These are phyloP conservation scores for Aradus depressus DNA, from an alignment of 2,888 invertebrate species.

Conservation along the genomic window DNA sequence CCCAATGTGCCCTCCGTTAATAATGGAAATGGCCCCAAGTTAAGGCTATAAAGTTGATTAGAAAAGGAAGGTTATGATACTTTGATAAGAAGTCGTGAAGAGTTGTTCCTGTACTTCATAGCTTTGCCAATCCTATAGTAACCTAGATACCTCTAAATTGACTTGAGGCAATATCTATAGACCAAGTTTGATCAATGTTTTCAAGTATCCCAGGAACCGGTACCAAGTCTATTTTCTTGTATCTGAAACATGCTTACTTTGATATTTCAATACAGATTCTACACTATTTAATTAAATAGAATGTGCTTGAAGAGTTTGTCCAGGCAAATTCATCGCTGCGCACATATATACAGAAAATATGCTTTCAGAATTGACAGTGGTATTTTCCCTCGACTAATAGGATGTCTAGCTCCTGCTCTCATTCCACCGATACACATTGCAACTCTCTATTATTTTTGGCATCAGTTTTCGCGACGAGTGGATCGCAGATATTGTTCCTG, in stretches of 20 bases:
- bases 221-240: too few species aligned
- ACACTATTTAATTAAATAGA: too few species aligned
- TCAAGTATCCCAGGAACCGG: conserved; percentile 1
- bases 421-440: conserved; percentile 52
- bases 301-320: too few species aligned
- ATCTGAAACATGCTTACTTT: conserved; percentile 11
- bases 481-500: conserved; percentile 55
- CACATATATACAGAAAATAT: not conserved
- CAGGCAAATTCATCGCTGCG: too few species aligned
- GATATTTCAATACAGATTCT: too few species aligned
- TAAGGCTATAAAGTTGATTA: too few species aligned
- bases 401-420: conserved; percentile 38
- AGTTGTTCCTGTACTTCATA: too few species aligned
- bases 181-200: conserved; percentile 13
- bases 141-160: conserved; percentile 8
- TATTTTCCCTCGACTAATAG: conserved; percentile 24
- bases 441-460: conserved; percentile 53
- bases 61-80: too few species aligned
- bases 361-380: conserved; percentile 12
- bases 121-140: conserved; percentile 2
- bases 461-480: conserved; percentile 52
- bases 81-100: too few species aligned
- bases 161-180: conserved; percentile 11
- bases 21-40: too few species aligned
- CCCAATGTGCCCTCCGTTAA: too few species aligned